Evolutionary conservation across 2,888 invertebrate genomes (phyloP), one percentile per base, ranked within the genome.

Genomic region (Stomorhina lunata): DNA sequence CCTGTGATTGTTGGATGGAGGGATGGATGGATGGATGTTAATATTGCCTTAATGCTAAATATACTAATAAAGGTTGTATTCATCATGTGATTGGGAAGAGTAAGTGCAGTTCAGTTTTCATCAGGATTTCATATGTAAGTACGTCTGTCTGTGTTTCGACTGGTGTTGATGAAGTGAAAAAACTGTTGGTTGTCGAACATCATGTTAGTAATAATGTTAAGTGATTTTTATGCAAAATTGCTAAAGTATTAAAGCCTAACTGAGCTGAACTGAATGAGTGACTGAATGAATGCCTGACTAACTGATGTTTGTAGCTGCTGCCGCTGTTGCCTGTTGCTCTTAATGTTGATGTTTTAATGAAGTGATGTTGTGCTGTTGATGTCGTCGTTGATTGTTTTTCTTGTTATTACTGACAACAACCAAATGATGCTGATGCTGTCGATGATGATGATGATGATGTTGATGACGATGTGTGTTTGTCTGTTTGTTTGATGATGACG

Each of bases 221-320:
- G 82, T 82, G 79, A 82, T 79, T 82, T 82, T 82, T 82, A 82
- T 82, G 82, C 82, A 89, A 89, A 89, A 89, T 89, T 88, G 87
- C 85, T 86, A 88, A 86, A 88, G 88, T 85, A 73, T 40, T 59
- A n/a, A n/a, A n/a, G 48, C 69, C 57, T 57, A 55, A 29, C 59
- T 69, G 65, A n/a, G n/a, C n/a, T n/a, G n/a, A n/a, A 37, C 40
- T 59, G 71, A 37, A 22, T 75, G 80, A 29, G 37, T 40, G 63
- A 12, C 40, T 27, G 45, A 1, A 10, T 29, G 22, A 17, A 9
- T 6, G 59, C 22, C 32, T 22, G 22, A 45, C 43, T 25, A 53
- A 48, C 55, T 37, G n/a, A n/a, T 53, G 48, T 27, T 48, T 63
- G 61, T 17, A 48, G 71, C n/a, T n/a, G n/a, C n/a, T n/a, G n/a